Conservation (phyloP, 2,888 invertebrate species). For the Coelopa pilipes region DNA sequence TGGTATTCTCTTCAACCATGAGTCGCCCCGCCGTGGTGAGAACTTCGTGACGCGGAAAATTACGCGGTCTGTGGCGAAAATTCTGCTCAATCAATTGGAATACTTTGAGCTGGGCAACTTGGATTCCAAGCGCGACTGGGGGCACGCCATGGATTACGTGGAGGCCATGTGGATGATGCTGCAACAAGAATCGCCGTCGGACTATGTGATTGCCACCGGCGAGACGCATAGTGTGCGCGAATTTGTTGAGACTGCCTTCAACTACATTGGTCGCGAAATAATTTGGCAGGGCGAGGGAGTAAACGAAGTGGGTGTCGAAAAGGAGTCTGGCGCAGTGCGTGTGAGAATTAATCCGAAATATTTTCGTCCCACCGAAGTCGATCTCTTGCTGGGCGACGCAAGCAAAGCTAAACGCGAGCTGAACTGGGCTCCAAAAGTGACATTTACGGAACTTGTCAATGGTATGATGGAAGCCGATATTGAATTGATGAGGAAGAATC, state of each 20-base stretch:
- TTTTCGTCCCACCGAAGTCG: conserved; percentile 98
- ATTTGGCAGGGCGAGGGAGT: conserved; percentile 89
- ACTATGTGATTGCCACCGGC: conserved; percentile 97
- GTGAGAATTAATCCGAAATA: conserved; percentile 92
- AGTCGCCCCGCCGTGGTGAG: conserved; percentile 94
- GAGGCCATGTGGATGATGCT: conserved; percentile 99
- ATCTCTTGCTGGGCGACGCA: conserved; percentile 91
- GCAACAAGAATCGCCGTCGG: conserved; percentile 89
- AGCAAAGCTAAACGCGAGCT: conserved; percentile 87
- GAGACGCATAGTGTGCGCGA: conserved; percentile 94
- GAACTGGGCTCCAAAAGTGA: conserved; percentile 88
- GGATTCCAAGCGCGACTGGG: conserved; percentile 98
- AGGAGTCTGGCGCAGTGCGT: conserved; percentile 77
- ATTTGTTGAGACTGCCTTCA: conserved; percentile 94
- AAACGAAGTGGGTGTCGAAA: conserved; percentile 79
- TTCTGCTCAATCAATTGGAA: conserved; percentile 86
- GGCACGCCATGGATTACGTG: conserved; percentile 95
- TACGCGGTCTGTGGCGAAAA: conserved; percentile 97
- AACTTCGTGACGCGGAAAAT: conserved; percentile 99
- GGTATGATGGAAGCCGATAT: conserved; percentile 96
- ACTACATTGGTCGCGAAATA: conserved; percentile 81
- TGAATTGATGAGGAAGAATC: conserved; percentile 89
- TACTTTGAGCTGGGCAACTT: conserved; percentile 91
- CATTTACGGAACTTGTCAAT: conserved; percentile 84
- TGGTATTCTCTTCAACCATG: conserved; percentile 96